Evolutionary conservation across 2,113 vertebrate species (phyloP), one percentile per base, ranked within the genome.

Genomic region (Erythrocebus patas): DNA sequence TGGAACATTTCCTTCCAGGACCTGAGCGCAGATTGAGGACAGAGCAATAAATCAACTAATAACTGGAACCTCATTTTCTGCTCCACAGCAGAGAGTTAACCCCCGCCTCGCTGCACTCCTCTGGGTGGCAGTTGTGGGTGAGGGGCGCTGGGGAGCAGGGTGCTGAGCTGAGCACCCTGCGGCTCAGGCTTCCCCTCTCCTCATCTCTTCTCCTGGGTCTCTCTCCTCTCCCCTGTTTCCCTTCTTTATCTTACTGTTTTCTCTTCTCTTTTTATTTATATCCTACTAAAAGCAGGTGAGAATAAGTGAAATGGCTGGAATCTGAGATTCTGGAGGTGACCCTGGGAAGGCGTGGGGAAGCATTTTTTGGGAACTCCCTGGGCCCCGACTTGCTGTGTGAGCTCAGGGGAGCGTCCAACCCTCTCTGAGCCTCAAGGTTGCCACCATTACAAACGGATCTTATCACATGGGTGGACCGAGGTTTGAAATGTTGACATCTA

Each of bases 1-100:
- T 98, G 99, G 98, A 99, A 99, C 98, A 99, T 98, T 99, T 99
- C 98, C 98, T 99, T 99, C 98, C 98, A 98, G 98, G 98, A 99
- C 98, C 98, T 96, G 98, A 98, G 98, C 98, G 95, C 98, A 98
- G 98, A 98, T 96, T 98, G 98, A 99, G 99, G 98, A 98, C 98
- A 98, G 98, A 98, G 98, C 98, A 99, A 99, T 99, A 99, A 99
- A 99, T 99, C 98, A 99, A 70, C 98, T 98, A 98, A 99, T 99
- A 99, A 99, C 98, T 98, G 98, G 98, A 99, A 98, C 98, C 98
- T 99, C 98, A 98, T 99, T 99, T 99, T 99, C 98, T 98, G 98
- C 98, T 98, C 98, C 97, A 0, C 11, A 30, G 96, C 95, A 76
- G 96, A 14, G 12, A 91, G 93, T 99, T 99, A 99, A 98, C 98